Conservation (phyloP, 1,140 invertebrate genomes). For the Dolichoris vasculosae region DNA sequence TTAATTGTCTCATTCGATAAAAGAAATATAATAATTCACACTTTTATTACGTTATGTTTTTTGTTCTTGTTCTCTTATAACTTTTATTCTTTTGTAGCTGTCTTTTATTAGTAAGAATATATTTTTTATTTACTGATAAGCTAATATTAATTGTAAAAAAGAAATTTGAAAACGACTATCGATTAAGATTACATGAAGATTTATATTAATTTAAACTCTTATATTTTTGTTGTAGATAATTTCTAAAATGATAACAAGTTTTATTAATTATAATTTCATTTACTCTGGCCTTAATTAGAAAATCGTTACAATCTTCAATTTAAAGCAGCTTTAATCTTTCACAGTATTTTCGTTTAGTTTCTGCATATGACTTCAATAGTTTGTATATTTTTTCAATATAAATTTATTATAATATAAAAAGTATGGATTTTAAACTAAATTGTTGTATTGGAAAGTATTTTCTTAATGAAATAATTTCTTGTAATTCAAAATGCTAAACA, state of each 20-base stretch:
- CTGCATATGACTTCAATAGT: too few relatives aligned
- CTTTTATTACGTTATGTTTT: not conserved
- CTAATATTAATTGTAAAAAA: not conserved
- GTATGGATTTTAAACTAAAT: too few relatives aligned
- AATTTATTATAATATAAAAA: too few relatives aligned
- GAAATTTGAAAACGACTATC: not conserved
- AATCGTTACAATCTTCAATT: not conserved
- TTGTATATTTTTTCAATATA: not conserved
- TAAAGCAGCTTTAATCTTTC: not conserved
- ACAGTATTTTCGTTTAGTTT: not conserved
- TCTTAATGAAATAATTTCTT: too few relatives aligned
- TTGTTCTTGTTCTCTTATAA: not conserved
- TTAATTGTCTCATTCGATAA: constrained; percentile 63
- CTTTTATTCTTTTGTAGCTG: not conserved
- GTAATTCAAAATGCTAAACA: too few relatives aligned
- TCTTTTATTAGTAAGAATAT: not conserved
- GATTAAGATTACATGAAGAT: not conserved
- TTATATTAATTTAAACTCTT: not conserved
- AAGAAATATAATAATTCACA: constrained; percentile 47
- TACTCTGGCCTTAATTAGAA: not conserved
- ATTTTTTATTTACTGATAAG: not conserved
- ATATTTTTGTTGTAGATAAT: not conserved
- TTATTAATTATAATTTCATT: constrained; percentile 20
- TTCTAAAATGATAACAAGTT: not conserved
- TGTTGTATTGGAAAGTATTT: too few relatives aligned